Evolutionary conservation across 2,113 vertebrate species (phyloP), one percentile per base, ranked within the genome.

Genomic region (Sakesphorus luctuosus): DNA sequence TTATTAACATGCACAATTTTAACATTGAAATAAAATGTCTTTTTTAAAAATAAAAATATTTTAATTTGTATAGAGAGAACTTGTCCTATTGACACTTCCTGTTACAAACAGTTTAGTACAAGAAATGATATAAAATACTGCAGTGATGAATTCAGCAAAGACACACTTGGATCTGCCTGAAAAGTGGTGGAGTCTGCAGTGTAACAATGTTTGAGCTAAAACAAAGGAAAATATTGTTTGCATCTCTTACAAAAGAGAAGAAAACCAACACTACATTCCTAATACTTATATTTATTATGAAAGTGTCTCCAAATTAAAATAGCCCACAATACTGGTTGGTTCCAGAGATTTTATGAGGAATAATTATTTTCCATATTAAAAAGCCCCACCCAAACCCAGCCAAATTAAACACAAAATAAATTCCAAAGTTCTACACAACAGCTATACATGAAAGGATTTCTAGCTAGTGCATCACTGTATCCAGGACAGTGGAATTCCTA

Each of bases 261-360:
- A 91, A 89, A 94, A 94, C 38, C 26, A 8, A 95, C 69, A 58
- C 74, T 38, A 82, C 11, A 71, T 90, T 97, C 96, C 96, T 96
- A 97, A 97, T 97, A 95, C 82, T 97, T 96, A 98, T 87, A 92
- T 98, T 98, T 98, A 98, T 98, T 98, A 98, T 97, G 97, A 98
- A 98, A 98, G 93, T 97, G 96, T 97, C 96, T 98, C 94, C 96
- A 97, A 98, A 97, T 97, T 95, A 97, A 98, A 98, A 97, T 94
- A 96, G 96, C 95, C 94, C 87, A 97, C 98, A 97, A 97, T 94
- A 97, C 91, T 90, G 74, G 97, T 90, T 97, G 81, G 66, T 97
- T 98, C 96, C 96, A 98, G 96, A 97, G 81, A 97, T 96, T 95
- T 96, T 94, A 97, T 90, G 92, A 97, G 82, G 89, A 97, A 95